Percentiles rank a stretch among this genome's conserved stretches.
Evolutionary conservation across 2,888 invertebrate species (phyloP).

Genomic region (Lottia gigantea): DNA sequence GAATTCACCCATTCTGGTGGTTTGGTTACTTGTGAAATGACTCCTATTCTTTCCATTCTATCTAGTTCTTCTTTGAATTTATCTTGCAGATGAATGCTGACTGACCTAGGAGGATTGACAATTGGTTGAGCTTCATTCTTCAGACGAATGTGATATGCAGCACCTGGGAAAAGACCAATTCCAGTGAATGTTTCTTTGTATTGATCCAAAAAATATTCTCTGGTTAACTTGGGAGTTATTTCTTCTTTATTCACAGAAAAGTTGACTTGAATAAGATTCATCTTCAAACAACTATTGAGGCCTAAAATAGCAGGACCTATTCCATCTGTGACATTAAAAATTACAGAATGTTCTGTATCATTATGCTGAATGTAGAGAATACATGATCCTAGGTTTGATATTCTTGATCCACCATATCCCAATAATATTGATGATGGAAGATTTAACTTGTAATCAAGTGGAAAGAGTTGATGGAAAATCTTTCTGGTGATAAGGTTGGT

Average conservation of each 20-base stretch:
- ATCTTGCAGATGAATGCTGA: conserved; percentile 15
- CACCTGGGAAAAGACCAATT: background rate
- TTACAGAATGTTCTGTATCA: background rate
- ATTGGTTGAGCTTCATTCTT: conserved; percentile 15
- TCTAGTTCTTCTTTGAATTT: conserved; percentile 22
- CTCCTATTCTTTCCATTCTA: conserved; percentile 21
- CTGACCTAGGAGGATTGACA: conserved; percentile 24
- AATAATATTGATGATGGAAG: background rate
- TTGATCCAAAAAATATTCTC: background rate
- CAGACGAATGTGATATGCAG: background rate
- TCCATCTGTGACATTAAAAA: background rate
- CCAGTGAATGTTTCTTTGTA: background rate
- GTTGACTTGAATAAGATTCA: conserved; percentile 3
- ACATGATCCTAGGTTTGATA: background rate
- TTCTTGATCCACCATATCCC: conserved; percentile 1
- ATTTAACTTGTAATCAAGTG: background rate
- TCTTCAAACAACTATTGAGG: background rate
- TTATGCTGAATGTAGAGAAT: background rate
- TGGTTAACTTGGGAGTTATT: background rate
- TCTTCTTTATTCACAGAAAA: background rate
- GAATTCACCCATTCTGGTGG: conserved; percentile 25
- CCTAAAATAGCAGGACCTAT: background rate
- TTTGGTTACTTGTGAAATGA: conserved; percentile 26
- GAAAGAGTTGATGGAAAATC: background rate
- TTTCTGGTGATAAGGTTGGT: background rate